phyloP scores from a whole-genome alignment of 2,113 vertebrate species.

The Sula dactylatra region DNA sequence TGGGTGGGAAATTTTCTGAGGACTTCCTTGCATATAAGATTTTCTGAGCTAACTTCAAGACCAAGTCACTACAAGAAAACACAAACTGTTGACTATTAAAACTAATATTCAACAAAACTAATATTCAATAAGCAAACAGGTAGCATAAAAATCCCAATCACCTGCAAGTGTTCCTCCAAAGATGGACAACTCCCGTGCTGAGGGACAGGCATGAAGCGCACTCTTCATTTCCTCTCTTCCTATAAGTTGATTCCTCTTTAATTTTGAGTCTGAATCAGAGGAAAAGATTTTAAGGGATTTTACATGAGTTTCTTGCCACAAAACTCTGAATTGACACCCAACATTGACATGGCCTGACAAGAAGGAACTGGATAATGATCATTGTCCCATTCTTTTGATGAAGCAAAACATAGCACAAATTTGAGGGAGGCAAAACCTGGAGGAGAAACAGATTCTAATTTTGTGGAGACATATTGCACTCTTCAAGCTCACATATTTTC shows the following conservation, averaged over 20 bases:
- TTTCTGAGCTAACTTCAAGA: not conserved
- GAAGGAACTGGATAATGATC: not conserved
- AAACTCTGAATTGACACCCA: not conserved
- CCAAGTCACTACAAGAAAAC: not conserved
- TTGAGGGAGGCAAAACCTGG: not conserved
- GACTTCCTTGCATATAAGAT: not conserved
- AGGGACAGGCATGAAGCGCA: not conserved
- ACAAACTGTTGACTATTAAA: not conserved
- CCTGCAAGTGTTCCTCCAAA: not conserved
- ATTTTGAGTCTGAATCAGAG: not conserved
- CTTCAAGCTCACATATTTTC: constrained; percentile 37
- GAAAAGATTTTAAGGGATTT: not conserved
- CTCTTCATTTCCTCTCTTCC: not conserved
- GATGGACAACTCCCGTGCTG: not conserved
- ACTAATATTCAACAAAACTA: not conserved
- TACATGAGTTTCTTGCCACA: not conserved
- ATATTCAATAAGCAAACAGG: not conserved
- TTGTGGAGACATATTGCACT: not conserved
- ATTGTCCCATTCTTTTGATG: not conserved
- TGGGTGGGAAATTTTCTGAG: not conserved
- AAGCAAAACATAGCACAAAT: not conserved
- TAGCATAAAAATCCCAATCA: not conserved
- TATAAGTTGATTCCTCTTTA: not conserved
- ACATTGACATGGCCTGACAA: not conserved
- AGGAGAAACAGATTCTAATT: constrained; percentile 25